A percentile compares a stretch with the other conserved stretches of the same genome.
Conservation (phyloP, 2,888 invertebrate genomes). For the Pandemis corylana region DNA sequence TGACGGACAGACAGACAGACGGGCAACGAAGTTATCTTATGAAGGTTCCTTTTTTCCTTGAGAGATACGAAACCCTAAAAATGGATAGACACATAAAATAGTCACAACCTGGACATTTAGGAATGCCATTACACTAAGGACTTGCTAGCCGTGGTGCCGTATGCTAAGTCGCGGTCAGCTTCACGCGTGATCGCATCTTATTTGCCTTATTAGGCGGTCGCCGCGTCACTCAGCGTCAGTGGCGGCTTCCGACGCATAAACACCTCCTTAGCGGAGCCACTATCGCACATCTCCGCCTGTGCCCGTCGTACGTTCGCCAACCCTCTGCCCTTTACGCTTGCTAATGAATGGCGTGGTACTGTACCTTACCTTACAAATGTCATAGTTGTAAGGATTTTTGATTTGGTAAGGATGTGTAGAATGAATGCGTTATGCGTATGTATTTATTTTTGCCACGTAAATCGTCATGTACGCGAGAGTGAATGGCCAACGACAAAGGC, state of each 20-base stretch:
- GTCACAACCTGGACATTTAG: neutral
- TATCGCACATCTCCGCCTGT: constrained; percentile 51
- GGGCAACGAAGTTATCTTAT: no score
- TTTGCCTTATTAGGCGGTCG: constrained; percentile 75
- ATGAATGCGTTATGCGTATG: no score
- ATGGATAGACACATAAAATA: no score
- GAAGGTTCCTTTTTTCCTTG: no score
- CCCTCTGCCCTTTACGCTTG: constrained; percentile 46
- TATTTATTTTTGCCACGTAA: no score
- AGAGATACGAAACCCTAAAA: no score
- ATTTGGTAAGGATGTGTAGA: no score
- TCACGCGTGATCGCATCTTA: constrained; percentile 63
- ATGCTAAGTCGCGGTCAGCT: constrained; percentile 1
- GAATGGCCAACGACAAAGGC: no score
- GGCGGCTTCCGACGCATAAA: constrained; percentile 63
- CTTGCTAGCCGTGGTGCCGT: neutral
- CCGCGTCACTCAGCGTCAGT: constrained; percentile 77
- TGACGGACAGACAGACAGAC: no score
- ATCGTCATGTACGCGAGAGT: no score
- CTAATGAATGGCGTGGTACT: constrained; percentile 45
- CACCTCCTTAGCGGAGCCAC: constrained; percentile 66
- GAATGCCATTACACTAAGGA: neutral
- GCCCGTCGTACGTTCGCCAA: constrained; percentile 44
- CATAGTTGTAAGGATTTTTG: no score
- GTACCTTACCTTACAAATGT: neutral